Evolutionary conservation across 1,140 invertebrate genomes (phyloP), one percentile per base, ranked within the genome.

Genomic region (Mercenaria mercenaria): DNA sequence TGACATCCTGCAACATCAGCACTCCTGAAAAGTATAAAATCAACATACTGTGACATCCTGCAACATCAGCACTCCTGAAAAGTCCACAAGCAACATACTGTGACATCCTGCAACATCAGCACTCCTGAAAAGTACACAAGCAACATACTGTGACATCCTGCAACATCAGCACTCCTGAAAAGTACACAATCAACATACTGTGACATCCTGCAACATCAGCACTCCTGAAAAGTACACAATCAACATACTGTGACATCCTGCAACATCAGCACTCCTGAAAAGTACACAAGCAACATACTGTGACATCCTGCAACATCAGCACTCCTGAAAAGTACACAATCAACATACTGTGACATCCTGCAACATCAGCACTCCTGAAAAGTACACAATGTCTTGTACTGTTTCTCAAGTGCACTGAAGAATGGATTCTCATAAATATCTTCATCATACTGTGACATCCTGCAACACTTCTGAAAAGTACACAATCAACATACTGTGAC

Each of bases 141-240:
- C 98, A 95, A 98, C 98, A 96, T 98, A 98, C 61, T 77, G 52
- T 39, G 87, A 80, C 87, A 89, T 89, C 18, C 26, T 72, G 34
- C 29, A 72, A 37, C 61, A 34, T n/a, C n/a, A n/a, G n/a, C n/a
- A n/a, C 29, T 29, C 32, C 61, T 67, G 32, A 67, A 67, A 20
- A 67, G n/a, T n/a, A n/a, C n/a, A n/a, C n/a, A n/a, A n/a, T 98
- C 98, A 95, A 98, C 98, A 96, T 98, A 98, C 61, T 77, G 52
- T 39, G 87, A 80, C 87, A 89, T 89, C 18, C 26, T 72, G 34
- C 29, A 72, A 37, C 61, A 34, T n/a, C n/a, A n/a, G n/a, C n/a
- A n/a, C 29, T 29, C 32, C 61, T 67, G 32, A 67, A 67, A 20
- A 67, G n/a, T n/a, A n/a, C n/a, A n/a, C n/a, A n/a, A n/a, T 98